phyloP scores from a whole-genome alignment of 2,113 vertebrate species.

The Oxyura jamaicensis region DNA sequence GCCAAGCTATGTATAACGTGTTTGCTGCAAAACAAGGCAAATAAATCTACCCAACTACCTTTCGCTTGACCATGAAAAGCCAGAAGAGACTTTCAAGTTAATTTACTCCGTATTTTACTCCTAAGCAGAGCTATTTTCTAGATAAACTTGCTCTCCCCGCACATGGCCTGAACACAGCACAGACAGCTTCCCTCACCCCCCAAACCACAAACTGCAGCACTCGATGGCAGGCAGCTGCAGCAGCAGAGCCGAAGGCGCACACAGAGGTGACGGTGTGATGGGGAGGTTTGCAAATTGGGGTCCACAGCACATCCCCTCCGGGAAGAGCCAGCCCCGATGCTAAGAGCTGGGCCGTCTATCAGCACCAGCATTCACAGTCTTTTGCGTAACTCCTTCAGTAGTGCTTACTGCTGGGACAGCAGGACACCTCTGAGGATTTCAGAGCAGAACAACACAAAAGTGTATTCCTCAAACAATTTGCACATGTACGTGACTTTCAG shows the following conservation, averaged over 20 bases:
- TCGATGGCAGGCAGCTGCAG: background rate
- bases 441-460: background rate
- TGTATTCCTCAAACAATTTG: background rate
- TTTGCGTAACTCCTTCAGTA: background rate
- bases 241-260: background rate
- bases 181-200: background rate
- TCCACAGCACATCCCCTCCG: background rate
- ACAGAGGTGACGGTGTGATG: accelerated
- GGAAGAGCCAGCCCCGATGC: accelerated
- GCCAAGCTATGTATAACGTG: background rate
- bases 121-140: background rate
- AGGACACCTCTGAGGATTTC: background rate
- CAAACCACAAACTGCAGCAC: too few species aligned
- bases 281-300: background rate
- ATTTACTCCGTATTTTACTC: background rate
- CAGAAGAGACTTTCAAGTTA: background rate
- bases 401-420: background rate
- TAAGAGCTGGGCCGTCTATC: background rate
- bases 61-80: background rate
- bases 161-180: background rate
- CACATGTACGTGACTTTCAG: background rate
- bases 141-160: background rate
- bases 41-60: conserved; percentile 1
- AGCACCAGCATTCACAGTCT: background rate
- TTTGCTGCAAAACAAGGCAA: conserved; percentile 3